Evolutionary conservation across 2,888 invertebrate species (phyloP), one percentile per base, ranked within the genome.

Genomic region (Acronicta leporina): DNA sequence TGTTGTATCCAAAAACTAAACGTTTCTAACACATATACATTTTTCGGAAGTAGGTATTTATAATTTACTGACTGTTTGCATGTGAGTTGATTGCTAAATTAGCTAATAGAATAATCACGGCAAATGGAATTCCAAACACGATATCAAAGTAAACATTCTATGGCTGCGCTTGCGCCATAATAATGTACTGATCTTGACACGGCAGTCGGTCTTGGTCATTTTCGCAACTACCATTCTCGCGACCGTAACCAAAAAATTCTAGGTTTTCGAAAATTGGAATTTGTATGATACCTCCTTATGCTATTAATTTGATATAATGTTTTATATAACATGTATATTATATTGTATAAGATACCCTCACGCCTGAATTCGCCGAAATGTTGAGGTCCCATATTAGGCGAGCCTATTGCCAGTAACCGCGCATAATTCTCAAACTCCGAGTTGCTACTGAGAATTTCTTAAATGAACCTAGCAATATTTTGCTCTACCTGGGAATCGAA

Each of bases 171-270:
- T 83, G 67, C 85, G 75, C 67, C 75, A 83, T 57, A 42, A 48
- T 41, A 54, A 72, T 66, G 38, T 38, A n/a, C 38, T 38, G 83
- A 65, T 83, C 82, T 82, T 83, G 85, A 83, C 84, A 82, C 73
- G 69, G 62, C 63, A 68, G 50, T 73, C 56, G 71, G 56, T 72
- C 73, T 75, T 68, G 77, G 70, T 44, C 58, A 69, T 76, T 83
- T 84, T 80, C 84, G 82, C 80, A 83, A 83, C 67, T 58, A 63
- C 68, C 70, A 68, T 73, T 74, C 61, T 70, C 54, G 35, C 13
- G 58, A 55, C 68, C 68, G 63, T 68, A 53, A 44, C 20, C n/a
- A 14, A 46, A 33, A 40, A 33, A 35, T 45, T 30, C 15, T 54
- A 15, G 20, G 47, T 20, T 33, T 33, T 45, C 9, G 44, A 44